These are phyloP conservation scores for Mugil cephalus DNA, from an alignment of 2,113 vertebrate species.

Conservation along the genomic window DNA sequence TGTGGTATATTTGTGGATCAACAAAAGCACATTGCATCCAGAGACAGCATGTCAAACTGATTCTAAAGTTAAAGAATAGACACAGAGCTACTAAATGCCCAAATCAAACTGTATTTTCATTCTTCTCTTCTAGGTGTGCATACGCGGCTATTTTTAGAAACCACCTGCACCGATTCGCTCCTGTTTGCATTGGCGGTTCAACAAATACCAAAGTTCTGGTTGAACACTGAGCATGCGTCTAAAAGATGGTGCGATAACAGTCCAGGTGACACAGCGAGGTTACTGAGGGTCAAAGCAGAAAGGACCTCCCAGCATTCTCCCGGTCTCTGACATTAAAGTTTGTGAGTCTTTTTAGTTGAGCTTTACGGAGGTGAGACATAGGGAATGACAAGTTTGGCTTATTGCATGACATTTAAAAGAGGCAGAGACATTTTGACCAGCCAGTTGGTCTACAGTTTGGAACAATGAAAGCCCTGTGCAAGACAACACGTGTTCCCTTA, in stretches of 20 bases:
- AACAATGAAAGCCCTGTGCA: slow-evolving; percentile 35
- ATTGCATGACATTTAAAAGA: not conserved
- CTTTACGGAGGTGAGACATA: not conserved
- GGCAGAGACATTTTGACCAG: not conserved
- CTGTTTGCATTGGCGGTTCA: slow-evolving; percentile 5
- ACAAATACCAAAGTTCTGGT: slow-evolving; percentile 21
- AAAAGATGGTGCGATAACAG: not conserved
- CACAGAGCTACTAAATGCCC: no score
- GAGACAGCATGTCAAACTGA: not conserved
- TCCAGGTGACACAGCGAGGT: not conserved
- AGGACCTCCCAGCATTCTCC: not conserved
- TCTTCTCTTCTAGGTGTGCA: not conserved
- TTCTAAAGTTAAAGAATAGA: not conserved
- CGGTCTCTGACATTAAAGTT: not conserved
- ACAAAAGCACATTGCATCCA: not conserved
- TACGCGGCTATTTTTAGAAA: slow-evolving; percentile 25
- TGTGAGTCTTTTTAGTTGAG: not conserved
- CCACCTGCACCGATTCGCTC: not conserved
- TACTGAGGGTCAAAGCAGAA: not conserved
- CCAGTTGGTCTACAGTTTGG: not conserved
- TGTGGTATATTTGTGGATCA: not conserved
- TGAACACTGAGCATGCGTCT: not conserved
- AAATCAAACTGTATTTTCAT: not conserved
- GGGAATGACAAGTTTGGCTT: not conserved
- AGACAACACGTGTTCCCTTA: slow-evolving; percentile 3